Percentiles rank a stretch among this genome's conserved stretches.
phyloP scores from a whole-genome alignment of 2,888 invertebrate genomes.

The Pyrrhia umbra region DNA sequence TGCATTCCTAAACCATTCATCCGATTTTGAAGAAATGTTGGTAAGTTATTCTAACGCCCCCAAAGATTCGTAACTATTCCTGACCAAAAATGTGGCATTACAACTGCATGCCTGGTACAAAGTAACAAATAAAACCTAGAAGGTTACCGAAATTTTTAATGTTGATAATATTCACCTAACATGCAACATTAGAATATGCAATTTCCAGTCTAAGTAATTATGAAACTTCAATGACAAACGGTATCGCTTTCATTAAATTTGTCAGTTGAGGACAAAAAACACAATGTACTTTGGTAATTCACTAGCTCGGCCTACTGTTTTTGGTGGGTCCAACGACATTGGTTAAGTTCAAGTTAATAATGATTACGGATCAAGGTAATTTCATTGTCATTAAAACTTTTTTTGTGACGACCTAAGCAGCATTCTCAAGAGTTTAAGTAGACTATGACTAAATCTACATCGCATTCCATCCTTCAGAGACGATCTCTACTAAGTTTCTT shows the following conservation, averaged over 20 bases:
- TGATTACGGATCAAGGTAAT: neutral
- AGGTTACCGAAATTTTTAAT: conserved; percentile 13
- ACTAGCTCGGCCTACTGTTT: conserved; percentile 16
- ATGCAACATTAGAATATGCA: conserved; percentile 34
- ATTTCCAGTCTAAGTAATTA: conserved; percentile 27
- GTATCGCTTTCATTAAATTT: conserved; percentile 43
- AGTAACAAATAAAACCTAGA: neutral
- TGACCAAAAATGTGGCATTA: neutral
- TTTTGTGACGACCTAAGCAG: neutral
- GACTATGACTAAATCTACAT: no score
- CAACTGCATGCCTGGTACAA: neutral
- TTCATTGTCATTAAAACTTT: neutral
- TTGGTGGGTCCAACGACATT: neutral
- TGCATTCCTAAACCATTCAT: no score
- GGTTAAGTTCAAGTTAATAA: conserved; percentile 2
- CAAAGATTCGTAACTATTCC: neutral
- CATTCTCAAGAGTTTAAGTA: no score
- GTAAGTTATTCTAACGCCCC: no score
- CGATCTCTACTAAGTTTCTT: no score
- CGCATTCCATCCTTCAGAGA: no score
- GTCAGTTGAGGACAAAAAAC: conserved; percentile 18
- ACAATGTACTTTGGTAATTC: neutral
- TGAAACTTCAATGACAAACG: conserved; percentile 29
- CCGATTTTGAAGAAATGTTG: no score
- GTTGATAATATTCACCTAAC: conserved; percentile 12